Conservation (phyloP, 1,140 invertebrate genomes). For the Portunus trituberculatus region DNA sequence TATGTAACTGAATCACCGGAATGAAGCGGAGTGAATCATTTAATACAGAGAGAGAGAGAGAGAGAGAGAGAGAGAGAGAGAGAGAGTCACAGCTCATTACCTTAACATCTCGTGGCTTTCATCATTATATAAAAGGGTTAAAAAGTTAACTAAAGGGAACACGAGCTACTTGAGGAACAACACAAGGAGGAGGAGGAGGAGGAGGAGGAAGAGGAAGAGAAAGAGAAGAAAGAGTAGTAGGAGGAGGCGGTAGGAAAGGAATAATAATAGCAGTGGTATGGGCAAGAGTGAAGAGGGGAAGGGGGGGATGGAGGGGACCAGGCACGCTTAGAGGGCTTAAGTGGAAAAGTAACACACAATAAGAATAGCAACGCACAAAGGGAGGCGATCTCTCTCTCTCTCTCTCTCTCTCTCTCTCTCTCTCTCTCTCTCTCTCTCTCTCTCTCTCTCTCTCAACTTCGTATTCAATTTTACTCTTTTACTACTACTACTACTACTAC, state of each 20-base stretch:
- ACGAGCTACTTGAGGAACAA: not conserved
- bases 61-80: constrained; percentile 9
- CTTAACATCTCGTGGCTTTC: not conserved
- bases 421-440: not conserved
- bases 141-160: not conserved
- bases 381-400: not conserved
- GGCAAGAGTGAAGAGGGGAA: not conserved
- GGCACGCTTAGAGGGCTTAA: not conserved
- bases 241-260: not conserved
- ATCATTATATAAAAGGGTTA: not conserved
- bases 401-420: not conserved
- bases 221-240: not conserved
- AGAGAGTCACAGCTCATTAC: constrained; percentile 12
- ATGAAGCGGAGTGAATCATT: too few species aligned
- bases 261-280: too few species aligned
- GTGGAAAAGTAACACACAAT: not conserved
- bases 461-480: not conserved
- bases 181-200: not conserved
- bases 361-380: not conserved
- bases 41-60: constrained; percentile 37
- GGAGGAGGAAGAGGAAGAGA: not conserved
- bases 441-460: not conserved
- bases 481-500: constrained; percentile 37
- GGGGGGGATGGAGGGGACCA: not conserved
- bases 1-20: too few species aligned